phyloP scores from a whole-genome alignment of 2,113 vertebrate species.

The Benitochromis conjunctus region DNA sequence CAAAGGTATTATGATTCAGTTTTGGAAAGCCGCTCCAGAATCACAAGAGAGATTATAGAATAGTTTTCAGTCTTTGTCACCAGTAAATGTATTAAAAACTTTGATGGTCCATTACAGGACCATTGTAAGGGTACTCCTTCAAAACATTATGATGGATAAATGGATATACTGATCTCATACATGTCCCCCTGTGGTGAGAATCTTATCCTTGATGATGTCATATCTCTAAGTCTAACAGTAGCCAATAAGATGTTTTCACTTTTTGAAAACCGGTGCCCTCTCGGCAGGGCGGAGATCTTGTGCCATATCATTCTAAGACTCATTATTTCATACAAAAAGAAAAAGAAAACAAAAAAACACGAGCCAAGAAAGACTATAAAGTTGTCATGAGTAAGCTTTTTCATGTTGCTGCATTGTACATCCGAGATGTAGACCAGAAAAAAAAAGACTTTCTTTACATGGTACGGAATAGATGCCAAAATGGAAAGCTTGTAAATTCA shows the following conservation, averaged over 20 bases:
- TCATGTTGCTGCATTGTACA: neutral
- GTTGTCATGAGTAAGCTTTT: neutral
- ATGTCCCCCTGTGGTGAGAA: neutral
- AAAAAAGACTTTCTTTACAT: neutral
- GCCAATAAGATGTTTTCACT: neutral
- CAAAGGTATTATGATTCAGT: neutral
- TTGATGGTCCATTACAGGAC: neutral
- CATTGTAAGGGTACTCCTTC: neutral
- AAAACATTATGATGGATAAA: neutral
- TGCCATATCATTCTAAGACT: slow-evolving; percentile 56
- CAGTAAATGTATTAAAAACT: neutral
- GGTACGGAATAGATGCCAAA: neutral
- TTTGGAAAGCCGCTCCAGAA: neutral
- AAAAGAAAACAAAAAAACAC: neutral
- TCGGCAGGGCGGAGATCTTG: neutral
- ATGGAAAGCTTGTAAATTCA: slow-evolving; percentile 14
- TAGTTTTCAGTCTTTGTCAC: neutral
- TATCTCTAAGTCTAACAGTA: slow-evolving; percentile 13
- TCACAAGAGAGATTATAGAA: neutral
- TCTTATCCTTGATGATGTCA: slow-evolving; percentile 3
- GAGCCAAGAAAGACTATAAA: slow-evolving; percentile 28
- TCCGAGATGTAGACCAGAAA: neutral
- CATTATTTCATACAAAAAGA: slow-evolving; percentile 1
- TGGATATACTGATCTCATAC: neutral
- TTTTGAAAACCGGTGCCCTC: slow-evolving; percentile 1